Percentiles rank a stretch among this genome's conserved stretches.
phyloP scores from a whole-genome alignment of 2,888 invertebrate species.

The Acanthosoma haemorrhoidale region DNA sequence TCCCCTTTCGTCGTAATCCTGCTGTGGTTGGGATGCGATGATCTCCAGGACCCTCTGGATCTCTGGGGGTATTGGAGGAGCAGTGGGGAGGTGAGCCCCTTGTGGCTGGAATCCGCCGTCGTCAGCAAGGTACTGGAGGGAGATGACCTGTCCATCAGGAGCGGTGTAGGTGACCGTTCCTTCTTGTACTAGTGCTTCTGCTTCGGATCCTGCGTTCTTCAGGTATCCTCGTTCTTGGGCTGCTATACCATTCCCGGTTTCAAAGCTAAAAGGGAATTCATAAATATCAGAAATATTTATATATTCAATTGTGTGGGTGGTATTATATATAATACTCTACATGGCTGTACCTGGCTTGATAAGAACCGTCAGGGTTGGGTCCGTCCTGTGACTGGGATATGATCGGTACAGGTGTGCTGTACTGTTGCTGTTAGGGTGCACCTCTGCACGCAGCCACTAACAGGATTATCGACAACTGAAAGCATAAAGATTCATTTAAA shows the following conservation, averaged over 20 bases:
- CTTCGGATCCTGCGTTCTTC: conserved; percentile 61
- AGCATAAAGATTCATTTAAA: no score
- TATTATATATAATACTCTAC: no score
- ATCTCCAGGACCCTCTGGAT: conserved; percentile 44
- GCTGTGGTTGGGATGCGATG: conserved; percentile 49
- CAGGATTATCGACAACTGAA: neutral
- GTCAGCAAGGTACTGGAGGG: conserved; percentile 63
- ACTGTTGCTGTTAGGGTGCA: conserved; percentile 45
- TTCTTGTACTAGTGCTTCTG: conserved; percentile 63
- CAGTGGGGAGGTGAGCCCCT: conserved; percentile 45
- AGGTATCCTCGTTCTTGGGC: conserved; percentile 65
- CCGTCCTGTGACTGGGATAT: conserved; percentile 47
- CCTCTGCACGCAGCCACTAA: neutral
- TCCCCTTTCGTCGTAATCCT: conserved; percentile 46
- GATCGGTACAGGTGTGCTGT: conserved; percentile 52
- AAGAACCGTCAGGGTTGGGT: conserved; percentile 15
- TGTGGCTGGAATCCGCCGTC: conserved; percentile 56
- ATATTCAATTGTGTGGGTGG: no score
- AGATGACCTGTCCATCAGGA: conserved; percentile 58
- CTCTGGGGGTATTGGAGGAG: conserved; percentile 45
- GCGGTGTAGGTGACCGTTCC: conserved; percentile 66
- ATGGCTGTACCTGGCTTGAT: conserved; percentile 18
- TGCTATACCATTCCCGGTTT: conserved; percentile 68
- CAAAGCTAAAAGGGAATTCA: conserved; percentile 56
- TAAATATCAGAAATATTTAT: no score